phyloP scores from a whole-genome alignment of 2,888 invertebrate species.

The Cheilosia scutellata region DNA sequence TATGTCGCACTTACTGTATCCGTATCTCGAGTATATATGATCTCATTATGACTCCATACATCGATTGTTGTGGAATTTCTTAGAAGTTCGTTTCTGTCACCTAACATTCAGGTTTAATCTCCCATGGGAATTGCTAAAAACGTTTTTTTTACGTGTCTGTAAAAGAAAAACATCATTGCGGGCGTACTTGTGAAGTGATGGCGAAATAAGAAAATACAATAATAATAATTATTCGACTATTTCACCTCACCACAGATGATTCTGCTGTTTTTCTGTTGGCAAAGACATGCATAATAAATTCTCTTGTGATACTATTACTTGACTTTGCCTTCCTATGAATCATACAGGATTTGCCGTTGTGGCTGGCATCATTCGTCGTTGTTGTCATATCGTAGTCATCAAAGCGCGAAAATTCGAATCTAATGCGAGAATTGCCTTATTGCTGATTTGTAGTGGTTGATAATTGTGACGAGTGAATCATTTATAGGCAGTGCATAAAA shows the following conservation, averaged over 20 bases:
- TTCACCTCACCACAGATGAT: constrained; percentile 11
- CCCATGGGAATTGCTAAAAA: constrained; percentile 27
- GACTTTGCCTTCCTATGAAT: constrained; percentile 62
- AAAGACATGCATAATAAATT: constrained; percentile 34
- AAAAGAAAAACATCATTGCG: constrained; percentile 1
- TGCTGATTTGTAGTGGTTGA: constrained; percentile 25
- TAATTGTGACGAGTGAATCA: constrained; percentile 50
- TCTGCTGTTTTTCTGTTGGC: constrained; percentile 4
- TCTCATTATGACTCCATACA: constrained; percentile 5
- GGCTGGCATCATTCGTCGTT: constrained; percentile 45
- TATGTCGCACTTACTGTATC: not conserved
- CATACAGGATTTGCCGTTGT: constrained; percentile 22
- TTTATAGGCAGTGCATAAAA: not conserved
- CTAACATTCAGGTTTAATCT: not conserved
- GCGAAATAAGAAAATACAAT: constrained; percentile 7
- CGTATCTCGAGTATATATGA: constrained; percentile 14
- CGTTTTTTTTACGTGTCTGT: not conserved
- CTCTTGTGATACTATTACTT: constrained; percentile 50
- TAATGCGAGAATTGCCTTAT: constrained; percentile 36
- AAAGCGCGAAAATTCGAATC: constrained; percentile 20
- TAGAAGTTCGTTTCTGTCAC: constrained; percentile 11
- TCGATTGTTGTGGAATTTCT: not conserved
- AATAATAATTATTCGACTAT: constrained; percentile 6
- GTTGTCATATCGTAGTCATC: constrained; percentile 2
- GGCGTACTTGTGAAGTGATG: not conserved